Base-by-base conservation (phyloP, 2,797 vertebrate species). In the Coregonus sp. region DNA sequence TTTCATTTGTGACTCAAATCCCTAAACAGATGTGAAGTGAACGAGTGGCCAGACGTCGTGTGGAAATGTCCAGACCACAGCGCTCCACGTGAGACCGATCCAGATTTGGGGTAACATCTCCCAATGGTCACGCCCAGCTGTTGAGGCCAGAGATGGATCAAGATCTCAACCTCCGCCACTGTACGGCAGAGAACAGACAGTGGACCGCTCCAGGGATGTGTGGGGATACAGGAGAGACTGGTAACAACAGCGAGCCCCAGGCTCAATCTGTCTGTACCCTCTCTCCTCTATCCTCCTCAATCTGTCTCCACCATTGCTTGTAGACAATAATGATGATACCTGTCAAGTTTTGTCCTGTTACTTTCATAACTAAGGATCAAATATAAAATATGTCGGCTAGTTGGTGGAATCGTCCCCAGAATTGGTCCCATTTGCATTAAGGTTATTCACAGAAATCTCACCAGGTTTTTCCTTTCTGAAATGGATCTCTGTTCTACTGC, bases 161-260 rank as follows among this genome's bases (percentile, higher is more conserved):
- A 4, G 56, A 69, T 73, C 82, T 86, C 83, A 82, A 87, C 77
- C 73, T 78, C 75, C 70, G 80, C 72, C 59, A 84, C 77, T 73
- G 16, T 73, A 9, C 1, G 7, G 7, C 40, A 47, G 40, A 47
- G 76, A 78, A 78, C 37, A 81, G 79, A 29, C 9, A 3, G 65
- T 59, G 78, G 78, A 70, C 78, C 74, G 67, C 70, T 78, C 68
- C 15, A 25, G 61, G 52, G 40, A 47, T 50, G 66, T 77, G 69
- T 63, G 7, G 4, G 35, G 7, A 11, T 11, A 47, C 68, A 40
- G 67, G 81, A 79, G 80, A 86, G 80, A 6, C 33, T 18, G 61
- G 40, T 2, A 47, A 72, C 75, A 67, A 15, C 47, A 68, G 82
- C 71, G 76, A 72, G 74, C 14, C 15, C 68, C 20, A 51, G 14